These are phyloP conservation scores for Pachyrhynchus sulphureomaculatus DNA, from an alignment of 1,140 invertebrate species.

Conservation along the genomic window DNA sequence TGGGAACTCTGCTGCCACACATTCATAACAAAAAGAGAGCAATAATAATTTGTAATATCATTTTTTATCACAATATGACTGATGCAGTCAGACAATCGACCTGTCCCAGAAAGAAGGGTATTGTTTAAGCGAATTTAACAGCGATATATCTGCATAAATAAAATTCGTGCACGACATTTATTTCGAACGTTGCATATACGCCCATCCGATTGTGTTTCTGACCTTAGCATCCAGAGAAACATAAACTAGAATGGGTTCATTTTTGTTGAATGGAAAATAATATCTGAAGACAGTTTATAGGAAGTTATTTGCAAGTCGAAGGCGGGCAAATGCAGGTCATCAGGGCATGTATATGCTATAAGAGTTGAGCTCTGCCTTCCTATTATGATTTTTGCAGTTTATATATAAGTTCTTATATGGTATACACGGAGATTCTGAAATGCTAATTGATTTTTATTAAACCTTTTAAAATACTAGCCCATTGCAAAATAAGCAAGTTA, in stretches of 20 bases:
- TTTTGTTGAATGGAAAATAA: conserved; percentile 19
- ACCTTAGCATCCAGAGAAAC: conserved; percentile 20
- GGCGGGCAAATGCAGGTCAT: conserved; percentile 19
- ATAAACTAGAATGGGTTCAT: conserved; percentile 21
- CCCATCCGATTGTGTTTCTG: conserved; percentile 12
- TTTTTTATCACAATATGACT: no score
- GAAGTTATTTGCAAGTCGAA: conserved; percentile 12
- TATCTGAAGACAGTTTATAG: conserved; percentile 19
- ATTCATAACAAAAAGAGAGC: no score
- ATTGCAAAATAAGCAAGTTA: no score
- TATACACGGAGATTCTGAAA: no score
- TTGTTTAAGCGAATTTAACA: conserved; percentile 11
- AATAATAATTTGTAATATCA: no score
- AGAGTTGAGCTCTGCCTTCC: background rate
- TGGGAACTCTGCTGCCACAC: no score
- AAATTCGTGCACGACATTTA: background rate
- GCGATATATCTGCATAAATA: conserved; percentile 15
- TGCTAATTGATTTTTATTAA: no score
- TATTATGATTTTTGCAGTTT: background rate
- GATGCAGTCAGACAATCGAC: conserved; percentile 10
- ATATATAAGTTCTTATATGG: no score
- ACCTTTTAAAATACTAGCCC: no score
- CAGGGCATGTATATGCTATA: conserved; percentile 2
- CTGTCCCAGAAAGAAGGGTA: conserved; percentile 21
- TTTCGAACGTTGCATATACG: no score